Percentiles rank a stretch among this genome's conserved stretches.
These are phyloP conservation scores for Dicrurus megarhynchus DNA, from an alignment of 2,113 vertebrate genomes.

Conservation along the genomic window DNA sequence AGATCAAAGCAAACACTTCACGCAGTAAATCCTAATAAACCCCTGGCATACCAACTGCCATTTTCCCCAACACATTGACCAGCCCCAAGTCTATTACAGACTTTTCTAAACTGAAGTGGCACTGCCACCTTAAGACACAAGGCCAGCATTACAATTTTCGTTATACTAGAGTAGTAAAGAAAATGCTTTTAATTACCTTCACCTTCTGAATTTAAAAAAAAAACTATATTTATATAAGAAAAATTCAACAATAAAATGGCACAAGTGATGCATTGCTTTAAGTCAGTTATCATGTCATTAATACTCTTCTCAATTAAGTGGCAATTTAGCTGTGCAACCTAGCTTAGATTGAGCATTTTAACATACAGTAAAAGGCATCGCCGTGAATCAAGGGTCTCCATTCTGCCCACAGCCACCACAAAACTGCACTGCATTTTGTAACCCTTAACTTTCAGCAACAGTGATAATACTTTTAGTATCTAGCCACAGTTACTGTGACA, in stretches of 20 bases:
- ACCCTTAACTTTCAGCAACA: neutral
- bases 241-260: neutral
- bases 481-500: neutral
- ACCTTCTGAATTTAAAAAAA: neutral
- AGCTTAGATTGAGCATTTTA: neutral
- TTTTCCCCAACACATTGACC: neutral
- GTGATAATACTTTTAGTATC: neutral
- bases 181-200: neutral
- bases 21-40: neutral
- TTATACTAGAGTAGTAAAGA: neutral
- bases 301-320: neutral
- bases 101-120: constrained; percentile 21
- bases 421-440: neutral
- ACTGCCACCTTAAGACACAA: constrained; percentile 53
- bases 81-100: neutral
- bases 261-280: neutral
- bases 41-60: neutral
- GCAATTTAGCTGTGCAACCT: neutral
- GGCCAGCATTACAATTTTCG: constrained; percentile 21
- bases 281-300: neutral
- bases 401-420: neutral
- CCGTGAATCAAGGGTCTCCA: neutral
- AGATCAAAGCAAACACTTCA: neutral
- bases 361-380: neutral
- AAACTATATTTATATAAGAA: neutral